phyloP scores from a whole-genome alignment of 2,888 invertebrate genomes.

The Capitulum mitella region DNA sequence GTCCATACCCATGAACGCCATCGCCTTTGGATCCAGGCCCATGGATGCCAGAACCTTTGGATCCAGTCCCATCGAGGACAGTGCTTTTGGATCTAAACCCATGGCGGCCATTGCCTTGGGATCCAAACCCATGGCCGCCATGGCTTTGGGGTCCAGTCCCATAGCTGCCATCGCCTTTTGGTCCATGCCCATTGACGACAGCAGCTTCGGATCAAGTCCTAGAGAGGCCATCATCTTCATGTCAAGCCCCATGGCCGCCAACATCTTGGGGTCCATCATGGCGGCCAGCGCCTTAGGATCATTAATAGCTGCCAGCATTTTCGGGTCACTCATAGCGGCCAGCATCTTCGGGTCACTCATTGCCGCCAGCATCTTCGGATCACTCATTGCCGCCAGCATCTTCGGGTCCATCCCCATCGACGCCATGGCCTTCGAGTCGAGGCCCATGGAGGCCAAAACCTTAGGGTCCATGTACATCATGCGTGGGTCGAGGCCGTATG shows the following conservation, averaged over 20 bases:
- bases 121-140: slow-evolving; percentile 33
- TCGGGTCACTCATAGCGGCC: slow-evolving; percentile 30
- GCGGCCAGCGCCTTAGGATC: slow-evolving; percentile 26
- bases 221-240: slow-evolving; percentile 45
- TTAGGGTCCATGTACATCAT: slow-evolving; percentile 49
- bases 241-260: slow-evolving; percentile 26
- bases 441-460: slow-evolving; percentile 32
- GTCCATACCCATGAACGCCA: slow-evolving; percentile 26
- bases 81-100: slow-evolving; percentile 29
- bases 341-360: slow-evolving; percentile 35
- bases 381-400: slow-evolving; percentile 31
- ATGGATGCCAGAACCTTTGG: slow-evolving; percentile 22
- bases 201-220: slow-evolving; percentile 32
- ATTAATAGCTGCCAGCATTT: slow-evolving; percentile 29
- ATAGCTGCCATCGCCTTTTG: slow-evolving; percentile 34
- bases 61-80: slow-evolving; percentile 27
- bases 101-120: slow-evolving; percentile 27
- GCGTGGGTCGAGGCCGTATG: slow-evolving; percentile 29
- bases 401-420: slow-evolving; percentile 32
- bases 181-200: slow-evolving; percentile 25
- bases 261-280: no score
- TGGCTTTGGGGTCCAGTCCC: slow-evolving; percentile 35
- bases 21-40: slow-evolving; percentile 20
- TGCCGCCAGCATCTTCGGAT: slow-evolving; percentile 30
- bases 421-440: slow-evolving; percentile 30